These are phyloP conservation scores for Colletes latitarsis DNA, from an alignment of 1,140 invertebrate species.

Conservation along the genomic window DNA sequence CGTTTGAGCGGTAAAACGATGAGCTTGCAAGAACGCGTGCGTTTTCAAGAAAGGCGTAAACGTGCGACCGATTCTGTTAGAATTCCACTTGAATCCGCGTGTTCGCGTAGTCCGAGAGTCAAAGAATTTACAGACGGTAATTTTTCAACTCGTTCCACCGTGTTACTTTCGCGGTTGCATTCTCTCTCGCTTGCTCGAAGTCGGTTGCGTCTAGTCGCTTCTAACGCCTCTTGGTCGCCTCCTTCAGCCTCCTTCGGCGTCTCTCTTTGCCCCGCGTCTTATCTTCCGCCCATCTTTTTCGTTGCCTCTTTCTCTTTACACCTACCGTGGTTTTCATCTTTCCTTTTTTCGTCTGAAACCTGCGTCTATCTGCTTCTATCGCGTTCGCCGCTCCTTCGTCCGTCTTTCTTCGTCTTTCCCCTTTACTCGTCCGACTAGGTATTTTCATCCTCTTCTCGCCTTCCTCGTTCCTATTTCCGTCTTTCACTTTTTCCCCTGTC, in stretches of 20 bases:
- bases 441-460: slow-evolving; percentile 43
- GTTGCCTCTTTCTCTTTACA: slow-evolving; percentile 6
- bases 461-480: slow-evolving; percentile 42
- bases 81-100: slow-evolving; percentile 38
- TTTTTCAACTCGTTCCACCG: slow-evolving; percentile 60
- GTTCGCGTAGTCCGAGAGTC: slow-evolving; percentile 20
- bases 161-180: slow-evolving; percentile 30
- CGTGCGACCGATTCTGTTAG: slow-evolving; percentile 15
- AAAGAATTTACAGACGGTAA: slow-evolving; percentile 53
- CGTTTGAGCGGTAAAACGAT: neutral
- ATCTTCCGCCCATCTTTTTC: neutral
- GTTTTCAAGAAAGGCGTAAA: neutral
- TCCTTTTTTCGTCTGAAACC: neutral
- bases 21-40: neutral
- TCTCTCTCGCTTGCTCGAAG: slow-evolving; percentile 36
- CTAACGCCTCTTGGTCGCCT: slow-evolving; percentile 50
- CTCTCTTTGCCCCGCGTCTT: neutral
- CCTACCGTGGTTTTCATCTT: neutral
- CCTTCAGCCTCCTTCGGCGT: slow-evolving; percentile 7
- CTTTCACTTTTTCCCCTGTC: slow-evolving; percentile 38
- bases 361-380: neutral
- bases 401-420: slow-evolving; percentile 12
- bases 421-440: slow-evolving; percentile 13
- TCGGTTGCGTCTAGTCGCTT: slow-evolving; percentile 65
- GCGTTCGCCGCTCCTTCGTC: slow-evolving; percentile 20